Evolutionary conservation across 2,113 vertebrate genomes (phyloP).

Genomic region (Polypterus senegalus): DNA sequence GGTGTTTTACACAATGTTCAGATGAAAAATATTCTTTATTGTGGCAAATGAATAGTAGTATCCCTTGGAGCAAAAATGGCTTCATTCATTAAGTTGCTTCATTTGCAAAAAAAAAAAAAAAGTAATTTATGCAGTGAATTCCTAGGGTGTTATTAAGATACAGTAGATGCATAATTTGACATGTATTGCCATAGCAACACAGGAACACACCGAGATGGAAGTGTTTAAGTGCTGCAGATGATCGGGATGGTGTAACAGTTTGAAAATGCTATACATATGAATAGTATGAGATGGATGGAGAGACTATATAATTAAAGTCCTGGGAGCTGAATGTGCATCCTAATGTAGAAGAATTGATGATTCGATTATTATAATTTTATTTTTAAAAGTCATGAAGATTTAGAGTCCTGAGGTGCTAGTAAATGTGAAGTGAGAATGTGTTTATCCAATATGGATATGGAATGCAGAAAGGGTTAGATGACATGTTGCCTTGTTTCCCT

Average conservation of each 20-base stretch:
- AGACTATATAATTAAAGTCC: conserved; percentile 2
- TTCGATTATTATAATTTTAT: no score
- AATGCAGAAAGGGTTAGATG: no score
- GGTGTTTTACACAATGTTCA: neutral
- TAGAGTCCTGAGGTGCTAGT: no score
- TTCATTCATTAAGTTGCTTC: conserved; percentile 3
- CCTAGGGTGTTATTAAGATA: conserved; percentile 8
- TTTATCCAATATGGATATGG: no score
- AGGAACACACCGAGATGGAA: conserved; percentile 1
- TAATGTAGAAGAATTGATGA: no score
- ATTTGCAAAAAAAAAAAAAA: neutral
- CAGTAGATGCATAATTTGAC: conserved; percentile 8
- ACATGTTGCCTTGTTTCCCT: no score
- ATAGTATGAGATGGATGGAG: conserved; percentile 1
- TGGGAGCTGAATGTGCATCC: no score
- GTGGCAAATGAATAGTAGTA: neutral
- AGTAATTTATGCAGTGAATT: conserved; percentile 7
- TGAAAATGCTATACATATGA: neutral
- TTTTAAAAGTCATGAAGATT: no score
- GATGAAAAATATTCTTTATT: neutral
- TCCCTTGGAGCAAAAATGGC: neutral
- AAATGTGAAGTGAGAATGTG: no score
- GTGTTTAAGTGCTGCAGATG: conserved; percentile 11
- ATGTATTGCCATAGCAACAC: conserved; percentile 13
- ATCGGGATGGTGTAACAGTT: neutral